Evolutionary conservation across 2,888 invertebrate species (phyloP), one percentile per base, ranked within the genome.

Genomic region (Epinotia ramella): DNA sequence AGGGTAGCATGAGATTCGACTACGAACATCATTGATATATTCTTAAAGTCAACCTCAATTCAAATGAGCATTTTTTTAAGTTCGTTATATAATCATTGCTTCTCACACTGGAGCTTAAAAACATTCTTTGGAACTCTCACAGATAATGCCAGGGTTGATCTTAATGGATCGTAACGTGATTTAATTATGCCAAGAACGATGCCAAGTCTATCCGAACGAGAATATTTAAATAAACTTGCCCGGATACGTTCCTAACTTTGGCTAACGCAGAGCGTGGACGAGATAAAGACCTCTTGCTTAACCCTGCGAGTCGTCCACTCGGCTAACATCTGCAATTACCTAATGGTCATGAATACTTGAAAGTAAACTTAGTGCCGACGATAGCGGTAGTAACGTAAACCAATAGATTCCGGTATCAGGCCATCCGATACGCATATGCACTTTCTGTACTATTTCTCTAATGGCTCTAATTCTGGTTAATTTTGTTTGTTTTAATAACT

Each of bases 391-490:
- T 24, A 56, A 44, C 62, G 62, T 67, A 62, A 56, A 68, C 63
- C 68, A 64, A 73, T 64, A 57, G 67, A 62, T 73, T 69, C 73
- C 68, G 68, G 73, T 69, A 69, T 20, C 18, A 13, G 13, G 28
- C 44, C 57, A 73, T 57, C 59, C 59, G 33, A 73, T 60, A 60
- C 59, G 60, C 16, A 66, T 65, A 65, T 33, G 40, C 24, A 63
- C 63, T 20, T 56, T 46, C 63, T 49, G 12, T 49, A 33, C 53
- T 53, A 56, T 12, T 67, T 49, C 5, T 5, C 5, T 67, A 67
- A 67, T 57, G 18, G 40, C 40, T 57, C 33, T 33, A 59, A 59
- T n/a, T 9, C 28, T 33, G 6, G 16, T 53, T n/a, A n/a, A 53
- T 53, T 53, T 53, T n/a, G 53, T n/a, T 53, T 6, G 53, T n/a